These are phyloP conservation scores for Danaus melanippus DNA, from an alignment of 1,140 invertebrate genomes.

Conservation along the genomic window DNA sequence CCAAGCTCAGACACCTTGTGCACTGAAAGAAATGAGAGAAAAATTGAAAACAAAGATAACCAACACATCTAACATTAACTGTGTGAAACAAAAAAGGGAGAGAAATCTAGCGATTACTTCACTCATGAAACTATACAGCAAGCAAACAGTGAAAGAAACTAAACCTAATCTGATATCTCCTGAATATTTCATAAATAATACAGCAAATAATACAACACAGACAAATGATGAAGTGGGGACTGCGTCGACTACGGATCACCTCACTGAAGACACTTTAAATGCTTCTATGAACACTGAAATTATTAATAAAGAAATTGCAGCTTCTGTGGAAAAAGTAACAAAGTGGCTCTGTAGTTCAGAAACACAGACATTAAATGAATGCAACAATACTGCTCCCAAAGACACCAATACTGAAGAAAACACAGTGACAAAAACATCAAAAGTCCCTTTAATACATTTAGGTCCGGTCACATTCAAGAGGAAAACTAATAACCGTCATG, in stretches of 20 bases:
- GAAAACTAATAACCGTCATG: conserved; percentile 22
- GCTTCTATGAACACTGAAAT: neutral
- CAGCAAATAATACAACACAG: neutral
- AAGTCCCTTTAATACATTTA: conserved; percentile 16
- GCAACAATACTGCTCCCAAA: no score
- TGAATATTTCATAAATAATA: conserved; percentile 25
- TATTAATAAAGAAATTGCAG: conserved; percentile 1
- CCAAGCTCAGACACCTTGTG: conserved; percentile 11
- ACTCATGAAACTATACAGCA: conserved; percentile 31
- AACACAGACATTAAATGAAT: conserved; percentile 4
- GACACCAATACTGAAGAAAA: no score
- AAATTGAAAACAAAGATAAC: conserved; percentile 32
- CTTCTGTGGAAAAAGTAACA: conserved; percentile 31
- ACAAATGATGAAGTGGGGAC: neutral
- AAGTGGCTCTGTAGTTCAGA: conserved; percentile 35
- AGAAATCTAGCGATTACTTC: conserved; percentile 43
- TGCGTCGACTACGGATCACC: no score
- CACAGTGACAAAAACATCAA: neutral
- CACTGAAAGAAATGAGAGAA: conserved; percentile 26
- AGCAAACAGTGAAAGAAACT: conserved; percentile 3
- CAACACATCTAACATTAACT: conserved; percentile 18
- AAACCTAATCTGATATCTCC: conserved; percentile 31
- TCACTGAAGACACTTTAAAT: no score
- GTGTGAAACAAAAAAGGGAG: conserved; percentile 31
- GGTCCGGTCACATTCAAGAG: conserved; percentile 40